Base-by-base conservation (phyloP, 1,140 invertebrate species). In the Platorchestia sp. region DNA sequence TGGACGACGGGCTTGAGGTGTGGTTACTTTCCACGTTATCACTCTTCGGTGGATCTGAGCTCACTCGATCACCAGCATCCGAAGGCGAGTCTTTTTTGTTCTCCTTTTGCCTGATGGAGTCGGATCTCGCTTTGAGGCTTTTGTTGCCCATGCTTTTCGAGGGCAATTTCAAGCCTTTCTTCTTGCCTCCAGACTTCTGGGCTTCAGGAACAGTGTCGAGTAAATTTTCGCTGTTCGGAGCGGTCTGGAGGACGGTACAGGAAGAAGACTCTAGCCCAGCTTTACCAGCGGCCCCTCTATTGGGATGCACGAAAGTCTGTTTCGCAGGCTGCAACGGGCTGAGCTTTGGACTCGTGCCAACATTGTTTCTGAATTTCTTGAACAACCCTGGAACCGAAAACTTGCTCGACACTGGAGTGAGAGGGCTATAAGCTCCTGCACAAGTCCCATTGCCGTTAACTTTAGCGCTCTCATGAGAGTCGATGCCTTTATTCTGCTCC, bases 271-370 rank as follows among this genome's bases (percentile, higher is more conserved):
- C 86, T 14, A 41, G 3, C 7, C 7, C 41, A 42, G 43, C 87
- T 89, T 89, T 89, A 43, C n/a, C 41, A 89, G 41, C 91, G 10
- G 91, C 7, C 22, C 91, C 91, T n/a, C 40, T 44, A 44, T 93
- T 93, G 45, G 91, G 91, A 93, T 93, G 91, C 36, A 93, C 91
- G 45, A 19, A 93, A 40, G 91, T 45, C 45, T 93, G 43, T 47
- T 93, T 93, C 36, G 91, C 43, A 36, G 45, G 91, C 91, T 93
- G 91, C n/a, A 93, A 10, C 41, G 91, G 91, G 45, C 91, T 93
- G 43, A 93, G 91, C 44, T 93, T 93, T 22, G 91, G 43, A 10
- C 22, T 45, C 45, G 91, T 10, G 45, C 45, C n/a, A 44, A 47
- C 91, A 47, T 93, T 93, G 45, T 44, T 40, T 10, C 91, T 10